These are phyloP conservation scores for Amphilophus citrinellus DNA, from an alignment of 2,113 vertebrate species.

Conservation along the genomic window DNA sequence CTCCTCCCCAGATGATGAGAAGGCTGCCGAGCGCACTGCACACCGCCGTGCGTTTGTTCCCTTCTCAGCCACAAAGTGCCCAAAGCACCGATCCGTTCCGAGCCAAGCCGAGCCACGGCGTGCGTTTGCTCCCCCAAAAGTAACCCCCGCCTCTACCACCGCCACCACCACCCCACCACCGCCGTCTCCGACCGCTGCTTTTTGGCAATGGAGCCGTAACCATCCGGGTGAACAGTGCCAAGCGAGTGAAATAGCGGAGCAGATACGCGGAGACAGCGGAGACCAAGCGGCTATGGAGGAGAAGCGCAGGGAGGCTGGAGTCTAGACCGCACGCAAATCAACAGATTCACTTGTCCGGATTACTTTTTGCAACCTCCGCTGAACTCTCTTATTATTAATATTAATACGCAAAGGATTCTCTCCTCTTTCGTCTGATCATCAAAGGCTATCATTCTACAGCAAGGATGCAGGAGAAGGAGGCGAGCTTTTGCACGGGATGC, in stretches of 20 bases:
- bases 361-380: constrained; percentile 32
- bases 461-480: constrained; percentile 74
- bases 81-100: constrained; percentile 48
- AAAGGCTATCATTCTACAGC: constrained; percentile 21
- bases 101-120: constrained; percentile 38
- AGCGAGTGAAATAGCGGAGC: constrained; percentile 32
- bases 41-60: constrained; percentile 51
- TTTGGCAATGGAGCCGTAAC: constrained; percentile 71
- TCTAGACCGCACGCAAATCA: constrained; percentile 61
- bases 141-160: constrained; percentile 5
- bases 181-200: constrained; percentile 19
- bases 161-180: constrained; percentile 10
- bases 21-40: constrained; percentile 65
- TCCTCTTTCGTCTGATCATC: neutral
- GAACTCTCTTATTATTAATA: neutral
- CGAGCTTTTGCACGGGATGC: constrained; percentile 69
- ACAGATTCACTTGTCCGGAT: constrained; percentile 46
- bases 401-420: neutral
- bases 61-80: constrained; percentile 53
- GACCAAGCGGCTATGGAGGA: constrained; percentile 74
- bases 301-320: constrained; percentile 61
- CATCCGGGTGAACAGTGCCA: constrained; percentile 35
- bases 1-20: constrained; percentile 64
- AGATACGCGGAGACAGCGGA: constrained; percentile 36
- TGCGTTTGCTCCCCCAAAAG: constrained; percentile 27